These are phyloP conservation scores for Oreocharis arfaki DNA, from an alignment of 2,113 vertebrate species.

Conservation along the genomic window DNA sequence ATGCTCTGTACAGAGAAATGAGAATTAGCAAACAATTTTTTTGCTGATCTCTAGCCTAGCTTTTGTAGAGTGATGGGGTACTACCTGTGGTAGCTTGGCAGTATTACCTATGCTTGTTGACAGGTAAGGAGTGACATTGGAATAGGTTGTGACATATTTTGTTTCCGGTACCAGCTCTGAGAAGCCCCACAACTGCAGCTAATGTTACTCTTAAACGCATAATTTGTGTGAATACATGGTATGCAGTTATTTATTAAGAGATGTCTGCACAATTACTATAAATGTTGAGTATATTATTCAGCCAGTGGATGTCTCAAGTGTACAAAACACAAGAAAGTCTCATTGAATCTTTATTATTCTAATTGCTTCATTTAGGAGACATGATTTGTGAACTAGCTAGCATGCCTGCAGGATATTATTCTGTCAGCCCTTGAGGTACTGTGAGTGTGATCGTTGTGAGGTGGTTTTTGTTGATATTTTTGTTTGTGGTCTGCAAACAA, in stretches of 20 bases:
- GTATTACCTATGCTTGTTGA: neutral
- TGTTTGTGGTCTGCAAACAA: neutral
- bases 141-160: neutral
- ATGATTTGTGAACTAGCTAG: neutral
- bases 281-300: neutral
- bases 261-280: neutral
- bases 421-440: neutral
- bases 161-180: neutral
- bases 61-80: neutral
- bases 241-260: neutral
- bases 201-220: neutral
- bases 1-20: neutral
- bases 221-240: neutral
- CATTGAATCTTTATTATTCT: neutral
- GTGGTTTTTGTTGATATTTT: neutral
- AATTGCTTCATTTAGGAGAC: neutral
- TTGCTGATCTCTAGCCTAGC: neutral
- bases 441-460: neutral
- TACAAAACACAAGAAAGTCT: neutral
- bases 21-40: neutral
- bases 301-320: neutral
- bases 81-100: neutral
- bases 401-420: neutral
- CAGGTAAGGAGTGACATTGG: neutral
- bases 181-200: neutral